Conservation (phyloP, 2,888 invertebrate species). For the Peribatodes rhomboidaria region DNA sequence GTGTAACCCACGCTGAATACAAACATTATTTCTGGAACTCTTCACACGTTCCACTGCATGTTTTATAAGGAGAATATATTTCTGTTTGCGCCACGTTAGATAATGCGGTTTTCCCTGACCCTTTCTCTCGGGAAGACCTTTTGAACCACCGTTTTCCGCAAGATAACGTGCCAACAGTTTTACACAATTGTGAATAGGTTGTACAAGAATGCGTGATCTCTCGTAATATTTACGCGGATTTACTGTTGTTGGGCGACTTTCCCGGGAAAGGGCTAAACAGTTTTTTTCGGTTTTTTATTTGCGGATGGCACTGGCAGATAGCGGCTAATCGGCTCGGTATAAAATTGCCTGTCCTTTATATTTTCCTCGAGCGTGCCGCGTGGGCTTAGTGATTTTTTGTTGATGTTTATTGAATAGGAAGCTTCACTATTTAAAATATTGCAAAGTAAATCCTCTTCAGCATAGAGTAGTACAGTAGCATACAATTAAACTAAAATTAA, state of each 20-base stretch:
- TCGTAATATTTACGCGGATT: constrained; percentile 24
- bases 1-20: neutral
- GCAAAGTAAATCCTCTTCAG: too few relatives aligned
- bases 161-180: constrained; percentile 22
- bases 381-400: constrained; percentile 10
- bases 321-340: constrained; percentile 26
- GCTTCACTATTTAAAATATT: neutral
- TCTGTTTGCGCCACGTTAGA: constrained; percentile 24
- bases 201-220: constrained; percentile 25
- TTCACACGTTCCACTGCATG: constrained; percentile 22
- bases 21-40: constrained; percentile 4
- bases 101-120: constrained; percentile 24
- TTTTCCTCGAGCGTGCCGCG: constrained; percentile 8
- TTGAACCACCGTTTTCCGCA: constrained; percentile 17
- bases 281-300: constrained; percentile 26
- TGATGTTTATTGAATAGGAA: constrained; percentile 3
- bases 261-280: constrained; percentile 13
- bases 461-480: too few relatives aligned
- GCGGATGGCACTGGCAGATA: constrained; percentile 25
- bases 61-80: constrained; percentile 27
- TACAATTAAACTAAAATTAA: too few relatives aligned
- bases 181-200: constrained; percentile 22
- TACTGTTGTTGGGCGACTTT: constrained; percentile 16
- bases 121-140: constrained; percentile 22
- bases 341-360: constrained; percentile 31